These are phyloP conservation scores for Protobothrops mucrosquamatus DNA, from an alignment of 2,113 vertebrate species.

Conservation along the genomic window DNA sequence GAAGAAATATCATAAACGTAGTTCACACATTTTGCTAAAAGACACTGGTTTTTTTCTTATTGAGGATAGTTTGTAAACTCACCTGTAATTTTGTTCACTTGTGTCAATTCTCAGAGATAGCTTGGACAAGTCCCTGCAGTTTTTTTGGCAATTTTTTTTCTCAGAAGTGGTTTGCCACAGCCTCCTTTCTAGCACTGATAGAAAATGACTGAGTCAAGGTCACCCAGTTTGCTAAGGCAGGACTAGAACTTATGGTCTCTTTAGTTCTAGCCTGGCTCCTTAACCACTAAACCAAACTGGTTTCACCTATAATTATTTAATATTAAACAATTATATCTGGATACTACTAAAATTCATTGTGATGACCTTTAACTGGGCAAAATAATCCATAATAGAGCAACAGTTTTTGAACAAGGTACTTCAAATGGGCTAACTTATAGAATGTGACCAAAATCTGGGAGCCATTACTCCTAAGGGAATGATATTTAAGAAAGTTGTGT, in stretches of 20 bases:
- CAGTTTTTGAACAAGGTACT: not conserved
- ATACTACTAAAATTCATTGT: not conserved
- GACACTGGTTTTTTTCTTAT: not conserved
- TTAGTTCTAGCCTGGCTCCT: too few relatives aligned
- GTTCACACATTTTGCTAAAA: not conserved
- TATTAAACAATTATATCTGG: not conserved
- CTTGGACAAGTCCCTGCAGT: too few relatives aligned
- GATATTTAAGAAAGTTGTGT: not conserved
- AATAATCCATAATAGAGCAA: not conserved
- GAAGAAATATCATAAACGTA: not conserved
- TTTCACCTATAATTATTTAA: not conserved
- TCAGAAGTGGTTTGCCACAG: too few relatives aligned
- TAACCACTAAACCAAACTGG: not conserved
- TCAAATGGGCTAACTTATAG: not conserved
- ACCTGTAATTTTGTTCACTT: too few relatives aligned
- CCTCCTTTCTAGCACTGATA: too few relatives aligned
- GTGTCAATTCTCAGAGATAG: too few relatives aligned
- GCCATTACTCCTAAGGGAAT: not conserved
- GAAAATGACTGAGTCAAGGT: too few relatives aligned
- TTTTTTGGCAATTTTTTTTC: too few relatives aligned
- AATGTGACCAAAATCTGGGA: not conserved
- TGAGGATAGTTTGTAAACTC: not conserved
- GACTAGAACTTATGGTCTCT: too few relatives aligned
- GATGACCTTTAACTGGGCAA: not conserved
- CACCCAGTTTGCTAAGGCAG: too few relatives aligned